Conservation (phyloP, 1,140 invertebrate genomes). For the Coenobita brevimanus region DNA sequence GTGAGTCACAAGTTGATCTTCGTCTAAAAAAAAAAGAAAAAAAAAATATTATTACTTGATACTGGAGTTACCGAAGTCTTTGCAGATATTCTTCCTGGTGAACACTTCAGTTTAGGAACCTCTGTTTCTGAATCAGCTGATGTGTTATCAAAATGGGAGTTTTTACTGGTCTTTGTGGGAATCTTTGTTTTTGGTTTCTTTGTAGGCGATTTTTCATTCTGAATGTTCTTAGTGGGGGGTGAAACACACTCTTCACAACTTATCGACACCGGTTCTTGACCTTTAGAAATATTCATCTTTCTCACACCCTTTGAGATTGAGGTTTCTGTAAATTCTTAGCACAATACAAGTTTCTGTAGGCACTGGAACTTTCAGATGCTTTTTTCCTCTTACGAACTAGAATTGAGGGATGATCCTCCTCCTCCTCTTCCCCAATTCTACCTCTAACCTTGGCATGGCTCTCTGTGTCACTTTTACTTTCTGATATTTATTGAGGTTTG, state of each 20-base stretch:
- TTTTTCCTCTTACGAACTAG: neutral
- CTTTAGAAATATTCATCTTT: neutral
- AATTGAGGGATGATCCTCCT: slow-evolving; percentile 10
- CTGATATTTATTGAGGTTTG: too few relatives aligned
- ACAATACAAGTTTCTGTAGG: neutral
- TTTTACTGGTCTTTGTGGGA: too few relatives aligned
- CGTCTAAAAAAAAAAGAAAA: too few relatives aligned
- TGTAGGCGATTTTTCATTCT: neutral
- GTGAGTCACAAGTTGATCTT: too few relatives aligned
- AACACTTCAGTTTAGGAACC: too few relatives aligned
- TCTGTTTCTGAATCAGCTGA: too few relatives aligned
- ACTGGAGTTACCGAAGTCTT: too few relatives aligned
- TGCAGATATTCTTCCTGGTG: too few relatives aligned
- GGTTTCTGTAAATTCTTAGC: neutral
- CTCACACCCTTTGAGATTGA: neutral
- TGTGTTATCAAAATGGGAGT: too few relatives aligned
- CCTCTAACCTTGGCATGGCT: too few relatives aligned
- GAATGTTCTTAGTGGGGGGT: neutral
- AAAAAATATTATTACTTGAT: too few relatives aligned
- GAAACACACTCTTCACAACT: slow-evolving; percentile 36
- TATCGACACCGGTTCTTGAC: slow-evolving; percentile 31
- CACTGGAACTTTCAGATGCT: neutral
- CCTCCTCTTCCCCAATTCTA: slow-evolving; percentile 30
- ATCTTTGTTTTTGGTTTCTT: slow-evolving; percentile 9
- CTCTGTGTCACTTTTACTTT: too few relatives aligned